These are phyloP conservation scores for Pholis gunnellus DNA, from an alignment of 2,113 vertebrate species.

Conservation along the genomic window DNA sequence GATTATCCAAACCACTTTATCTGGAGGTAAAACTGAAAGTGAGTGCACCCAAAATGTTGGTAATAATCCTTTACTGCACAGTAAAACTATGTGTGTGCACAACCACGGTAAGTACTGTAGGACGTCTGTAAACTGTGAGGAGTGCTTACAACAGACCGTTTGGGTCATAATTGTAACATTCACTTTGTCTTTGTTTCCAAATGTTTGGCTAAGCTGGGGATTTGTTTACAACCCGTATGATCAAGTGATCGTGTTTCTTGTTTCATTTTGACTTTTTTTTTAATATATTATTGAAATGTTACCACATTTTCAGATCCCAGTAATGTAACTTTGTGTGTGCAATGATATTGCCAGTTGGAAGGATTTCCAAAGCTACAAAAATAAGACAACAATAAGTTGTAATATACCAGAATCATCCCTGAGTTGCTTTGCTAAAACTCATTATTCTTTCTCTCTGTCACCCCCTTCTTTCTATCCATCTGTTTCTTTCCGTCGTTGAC, in stretches of 20 bases:
- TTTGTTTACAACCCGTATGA: background rate
- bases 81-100: background rate
- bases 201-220: background rate
- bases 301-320: background rate
- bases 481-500: slow-evolving; percentile 28
- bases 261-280: background rate
- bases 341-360: background rate
- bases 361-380: background rate
- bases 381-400: background rate
- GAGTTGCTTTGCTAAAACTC: slow-evolving; percentile 4
- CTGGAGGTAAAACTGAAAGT: background rate
- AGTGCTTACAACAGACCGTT: background rate
- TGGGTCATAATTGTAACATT: background rate
- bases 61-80: background rate
- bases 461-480: slow-evolving; percentile 23
- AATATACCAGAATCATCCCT: slow-evolving; percentile 4
- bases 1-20: background rate
- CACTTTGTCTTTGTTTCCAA: background rate
- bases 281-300: background rate
- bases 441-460: slow-evolving; percentile 35
- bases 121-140: background rate
- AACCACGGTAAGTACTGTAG: background rate
- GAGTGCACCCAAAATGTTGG: background rate
- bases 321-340: background rate
- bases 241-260: background rate